Conservation (phyloP, 2,888 invertebrate genomes). For the Halocaridina rubra region DNA sequence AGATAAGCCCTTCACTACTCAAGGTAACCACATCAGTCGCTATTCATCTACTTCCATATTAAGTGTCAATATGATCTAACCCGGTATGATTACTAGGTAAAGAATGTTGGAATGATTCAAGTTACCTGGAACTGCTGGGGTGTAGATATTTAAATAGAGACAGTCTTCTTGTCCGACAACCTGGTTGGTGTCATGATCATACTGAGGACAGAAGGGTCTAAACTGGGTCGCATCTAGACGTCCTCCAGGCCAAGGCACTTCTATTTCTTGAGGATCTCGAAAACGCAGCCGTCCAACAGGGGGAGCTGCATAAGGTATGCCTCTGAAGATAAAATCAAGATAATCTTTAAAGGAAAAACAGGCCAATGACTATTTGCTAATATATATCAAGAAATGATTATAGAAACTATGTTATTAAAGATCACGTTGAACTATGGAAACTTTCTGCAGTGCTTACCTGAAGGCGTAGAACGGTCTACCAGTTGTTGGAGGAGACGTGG, state of each 20-base stretch:
- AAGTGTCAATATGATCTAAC: too few species aligned
- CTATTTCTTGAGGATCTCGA: background rate
- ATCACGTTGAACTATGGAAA: background rate
- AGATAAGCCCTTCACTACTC: too few species aligned
- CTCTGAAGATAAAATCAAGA: background rate
- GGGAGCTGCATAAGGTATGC: background rate
- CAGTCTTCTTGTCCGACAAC: conserved; percentile 57
- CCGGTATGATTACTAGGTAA: too few species aligned
- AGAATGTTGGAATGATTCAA: too few species aligned
- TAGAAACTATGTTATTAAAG: background rate
- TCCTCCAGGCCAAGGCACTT: background rate
- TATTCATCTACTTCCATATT: too few species aligned
- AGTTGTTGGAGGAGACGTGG: background rate
- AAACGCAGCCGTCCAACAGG: background rate
- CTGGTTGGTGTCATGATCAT: conserved; percentile 36
- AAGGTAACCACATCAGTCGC: too few species aligned
- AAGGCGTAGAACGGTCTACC: conserved; percentile 34
- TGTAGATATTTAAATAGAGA: background rate
- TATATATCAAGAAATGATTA: background rate
- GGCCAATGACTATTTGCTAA: background rate
- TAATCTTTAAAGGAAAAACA: too few species aligned
- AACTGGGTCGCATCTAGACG: background rate
- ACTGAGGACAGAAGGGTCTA: conserved; percentile 50
- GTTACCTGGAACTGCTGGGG: background rate
- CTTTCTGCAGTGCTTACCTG: background rate